Evolutionary conservation across 1,140 invertebrate species (phyloP).

Genomic region (Ruditapes philippinarum): DNA sequence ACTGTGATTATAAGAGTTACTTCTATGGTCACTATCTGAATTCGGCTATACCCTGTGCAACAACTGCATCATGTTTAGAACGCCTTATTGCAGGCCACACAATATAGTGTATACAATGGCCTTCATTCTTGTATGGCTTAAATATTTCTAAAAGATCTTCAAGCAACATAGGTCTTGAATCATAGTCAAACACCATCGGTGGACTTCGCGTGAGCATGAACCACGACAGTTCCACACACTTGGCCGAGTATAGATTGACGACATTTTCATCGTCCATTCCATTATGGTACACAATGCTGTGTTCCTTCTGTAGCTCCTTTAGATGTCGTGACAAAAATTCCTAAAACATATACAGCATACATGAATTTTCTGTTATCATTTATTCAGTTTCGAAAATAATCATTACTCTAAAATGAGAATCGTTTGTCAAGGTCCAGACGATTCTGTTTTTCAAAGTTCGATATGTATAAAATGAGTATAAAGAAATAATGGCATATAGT

Average conservation of each 20-base stretch:
- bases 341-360: neutral
- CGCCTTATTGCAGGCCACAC: conserved; percentile 29
- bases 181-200: conserved; percentile 27
- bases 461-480: too few relatives aligned
- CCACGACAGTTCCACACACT: conserved; percentile 29
- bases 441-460: too few relatives aligned
- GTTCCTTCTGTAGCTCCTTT: neutral
- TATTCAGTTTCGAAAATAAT: too few relatives aligned
- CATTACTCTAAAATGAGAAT: too few relatives aligned
- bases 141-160: conserved; percentile 17
- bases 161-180: conserved; percentile 16
- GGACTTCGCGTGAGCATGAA: conserved; percentile 8
- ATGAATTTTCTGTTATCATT: too few relatives aligned
- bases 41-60: conserved; percentile 9
- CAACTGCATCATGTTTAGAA: neutral
- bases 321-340: neutral
- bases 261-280: neutral
- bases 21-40: neutral
- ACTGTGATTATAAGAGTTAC: too few relatives aligned
- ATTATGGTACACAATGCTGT: neutral
- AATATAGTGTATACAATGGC: conserved; percentile 8
- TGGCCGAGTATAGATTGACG: neutral
- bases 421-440: too few relatives aligned
- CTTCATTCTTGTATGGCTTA: conserved; percentile 14
- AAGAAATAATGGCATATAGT: too few relatives aligned